Evolutionary conservation across 2,113 vertebrate genomes (phyloP).

Genomic region (Sander lucioperca): DNA sequence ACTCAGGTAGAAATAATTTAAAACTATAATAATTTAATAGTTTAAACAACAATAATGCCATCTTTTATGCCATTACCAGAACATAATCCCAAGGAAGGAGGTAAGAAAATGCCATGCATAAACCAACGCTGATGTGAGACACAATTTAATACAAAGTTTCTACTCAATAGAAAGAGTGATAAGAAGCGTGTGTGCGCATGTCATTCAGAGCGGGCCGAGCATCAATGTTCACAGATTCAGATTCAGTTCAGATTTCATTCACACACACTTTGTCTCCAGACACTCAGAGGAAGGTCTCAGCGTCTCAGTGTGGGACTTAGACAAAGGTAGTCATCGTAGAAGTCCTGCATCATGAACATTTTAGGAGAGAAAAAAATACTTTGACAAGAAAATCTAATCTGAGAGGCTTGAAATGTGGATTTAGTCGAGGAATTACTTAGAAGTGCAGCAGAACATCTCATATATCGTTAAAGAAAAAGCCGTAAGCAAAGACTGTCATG

Average conservation of each 20-base stretch:
- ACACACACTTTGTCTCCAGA: slow-evolving; percentile 13
- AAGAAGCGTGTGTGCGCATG: slow-evolving; percentile 29
- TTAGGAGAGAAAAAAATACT: neutral
- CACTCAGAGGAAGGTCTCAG: slow-evolving; percentile 17
- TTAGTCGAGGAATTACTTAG: neutral
- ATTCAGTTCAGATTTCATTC: slow-evolving; percentile 11
- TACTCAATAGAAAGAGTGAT: slow-evolving; percentile 54
- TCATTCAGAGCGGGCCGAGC: slow-evolving; percentile 16
- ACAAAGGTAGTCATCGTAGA: slow-evolving; percentile 17
- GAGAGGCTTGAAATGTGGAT: neutral
- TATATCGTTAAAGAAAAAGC: neutral
- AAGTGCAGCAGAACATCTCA: neutral
- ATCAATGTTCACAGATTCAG: slow-evolving; percentile 16
- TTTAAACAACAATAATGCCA: slow-evolving; percentile 75
- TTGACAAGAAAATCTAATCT: neutral
- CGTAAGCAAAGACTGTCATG: neutral
- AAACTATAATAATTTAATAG: slow-evolving; percentile 70
- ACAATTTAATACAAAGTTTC: slow-evolving; percentile 72
- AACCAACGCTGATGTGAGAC: slow-evolving; percentile 72
- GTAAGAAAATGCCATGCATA: slow-evolving; percentile 82
- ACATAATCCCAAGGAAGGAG: slow-evolving; percentile 58
- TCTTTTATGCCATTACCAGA: slow-evolving; percentile 60
- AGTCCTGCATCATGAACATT: neutral
- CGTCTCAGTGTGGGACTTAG: neutral
- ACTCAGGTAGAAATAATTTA: slow-evolving; percentile 60